Evolutionary conservation across 2,888 invertebrate genomes (phyloP), one percentile per base, ranked within the genome.

Genomic region (Galerucella calmariensis): DNA sequence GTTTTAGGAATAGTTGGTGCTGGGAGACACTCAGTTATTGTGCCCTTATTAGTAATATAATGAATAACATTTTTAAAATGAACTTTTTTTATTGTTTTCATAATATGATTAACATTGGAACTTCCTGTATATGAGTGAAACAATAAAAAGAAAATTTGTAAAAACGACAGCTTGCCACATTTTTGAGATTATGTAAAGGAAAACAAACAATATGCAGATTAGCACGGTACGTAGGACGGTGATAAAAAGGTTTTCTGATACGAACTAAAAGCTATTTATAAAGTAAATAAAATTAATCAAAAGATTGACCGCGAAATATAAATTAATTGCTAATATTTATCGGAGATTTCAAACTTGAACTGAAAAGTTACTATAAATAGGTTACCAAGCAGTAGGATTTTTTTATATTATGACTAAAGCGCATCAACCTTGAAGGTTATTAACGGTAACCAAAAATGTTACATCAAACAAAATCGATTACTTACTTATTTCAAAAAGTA

Each of bases 211-310:
- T 56, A 16, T 56, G 16, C 11, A 56, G 56, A 56, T 56, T 56
- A 56, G 56, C 20, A 56, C n/a, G 20, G 9, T 16, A 20, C 20
- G 56, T 56, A 56, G 16, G 56, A 16, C 56, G 56, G 20, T 10
- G 56, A 56, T 56, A 56, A 16, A n/a, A 56, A 56, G 8, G 10
- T 20, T 56, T 2, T 56, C 20, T 16, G 56, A 56, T 56, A 56
- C 56, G 48, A 48, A 48, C 48, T 48, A 48, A 48, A 67, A 24
- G 67, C 44, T 68, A 68, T 68, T 68, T 68, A 44, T 68, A 68
- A 46, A 68, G 58, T 44, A 68, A 35, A 20, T 20, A 20, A 20
- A 20, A 67, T 67, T 62, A 56, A 68, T 68, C 68, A 41, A 35
- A n/a, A 53, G 68, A 68, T 68, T 58, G 16, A 14, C 62, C 16